Conservation (phyloP, 2,797 vertebrate genomes). For the Eulemur rubriventer region DNA sequence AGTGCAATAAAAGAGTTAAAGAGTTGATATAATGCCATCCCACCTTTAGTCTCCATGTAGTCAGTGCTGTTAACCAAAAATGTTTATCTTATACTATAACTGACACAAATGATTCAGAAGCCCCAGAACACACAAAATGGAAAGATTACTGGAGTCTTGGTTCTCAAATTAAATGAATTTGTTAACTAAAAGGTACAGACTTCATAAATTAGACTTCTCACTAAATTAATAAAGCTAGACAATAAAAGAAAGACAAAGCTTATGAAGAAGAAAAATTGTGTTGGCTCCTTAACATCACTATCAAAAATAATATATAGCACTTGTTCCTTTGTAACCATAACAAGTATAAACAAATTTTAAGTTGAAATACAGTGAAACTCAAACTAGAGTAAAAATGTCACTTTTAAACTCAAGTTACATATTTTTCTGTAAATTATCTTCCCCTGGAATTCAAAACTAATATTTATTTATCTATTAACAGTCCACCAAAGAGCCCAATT, state of each 20-base stretch:
- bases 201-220: constrained; percentile 3
- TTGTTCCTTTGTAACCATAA: constrained; percentile 1
- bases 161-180: background rate
- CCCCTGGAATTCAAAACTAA: constrained; percentile 46
- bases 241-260: background rate
- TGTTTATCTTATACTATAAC: background rate
- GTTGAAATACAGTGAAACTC: constrained; percentile 51
- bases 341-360: constrained; percentile 58
- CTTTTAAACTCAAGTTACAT: constrained; percentile 27
- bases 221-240: constrained; percentile 4
- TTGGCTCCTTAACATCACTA: background rate
- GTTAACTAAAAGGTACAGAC: background rate
- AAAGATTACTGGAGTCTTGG: constrained; percentile 5
- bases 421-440: constrained; percentile 59
- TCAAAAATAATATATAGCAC: background rate
- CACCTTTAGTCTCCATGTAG: background rate
- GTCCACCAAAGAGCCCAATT: background rate
- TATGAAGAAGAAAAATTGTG: background rate
- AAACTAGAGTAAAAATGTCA: constrained; percentile 52
- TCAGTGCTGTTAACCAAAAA: background rate
- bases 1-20: background rate
- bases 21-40: background rate
- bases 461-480: constrained; percentile 23
- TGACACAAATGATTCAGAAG: background rate
- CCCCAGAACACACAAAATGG: background rate